These are phyloP conservation scores for Steinernema feltiae DNA, from an alignment of 1,140 invertebrate species.

Conservation along the genomic window DNA sequence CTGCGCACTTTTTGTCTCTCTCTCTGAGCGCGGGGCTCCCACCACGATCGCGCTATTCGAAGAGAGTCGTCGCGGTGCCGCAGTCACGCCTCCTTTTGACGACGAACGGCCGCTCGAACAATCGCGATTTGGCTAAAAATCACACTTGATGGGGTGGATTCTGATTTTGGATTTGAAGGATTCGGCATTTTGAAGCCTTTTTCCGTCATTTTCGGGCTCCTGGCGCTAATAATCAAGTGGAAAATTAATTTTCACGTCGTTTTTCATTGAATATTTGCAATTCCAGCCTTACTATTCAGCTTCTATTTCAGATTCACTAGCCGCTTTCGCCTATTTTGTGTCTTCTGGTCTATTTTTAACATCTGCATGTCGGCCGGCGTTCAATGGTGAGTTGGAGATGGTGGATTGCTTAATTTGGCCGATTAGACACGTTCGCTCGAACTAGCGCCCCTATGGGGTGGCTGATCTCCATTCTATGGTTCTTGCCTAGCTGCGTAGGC, in stretches of 20 bases:
- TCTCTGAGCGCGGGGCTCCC: too few relatives aligned
- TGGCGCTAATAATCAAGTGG: too few relatives aligned
- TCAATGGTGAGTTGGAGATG: constrained; percentile 13
- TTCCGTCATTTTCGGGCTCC: too few relatives aligned
- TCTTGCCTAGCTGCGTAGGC: too few relatives aligned
- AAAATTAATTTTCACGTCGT: too few relatives aligned
- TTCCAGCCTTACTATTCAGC: not conserved
- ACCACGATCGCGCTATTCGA: constrained; percentile 6
- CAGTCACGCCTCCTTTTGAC: not conserved
- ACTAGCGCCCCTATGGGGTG: too few relatives aligned
- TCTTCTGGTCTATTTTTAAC: not conserved
- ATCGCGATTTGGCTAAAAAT: not conserved
- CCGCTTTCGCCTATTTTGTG: not conserved
- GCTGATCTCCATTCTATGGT: too few relatives aligned
- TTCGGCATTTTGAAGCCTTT: too few relatives aligned
- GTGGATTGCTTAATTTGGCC: too few relatives aligned
- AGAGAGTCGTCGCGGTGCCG: not conserved
- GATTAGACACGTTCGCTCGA: too few relatives aligned
- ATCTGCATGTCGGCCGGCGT: constrained; percentile 8
- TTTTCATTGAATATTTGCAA: not conserved
- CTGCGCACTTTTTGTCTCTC: too few relatives aligned
- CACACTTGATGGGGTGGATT: not conserved
- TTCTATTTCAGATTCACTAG: not conserved
- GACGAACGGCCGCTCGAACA: not conserved
- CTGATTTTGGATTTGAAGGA: not conserved